phyloP scores from a whole-genome alignment of 2,113 vertebrate species.

The Ciconia boyciana region DNA sequence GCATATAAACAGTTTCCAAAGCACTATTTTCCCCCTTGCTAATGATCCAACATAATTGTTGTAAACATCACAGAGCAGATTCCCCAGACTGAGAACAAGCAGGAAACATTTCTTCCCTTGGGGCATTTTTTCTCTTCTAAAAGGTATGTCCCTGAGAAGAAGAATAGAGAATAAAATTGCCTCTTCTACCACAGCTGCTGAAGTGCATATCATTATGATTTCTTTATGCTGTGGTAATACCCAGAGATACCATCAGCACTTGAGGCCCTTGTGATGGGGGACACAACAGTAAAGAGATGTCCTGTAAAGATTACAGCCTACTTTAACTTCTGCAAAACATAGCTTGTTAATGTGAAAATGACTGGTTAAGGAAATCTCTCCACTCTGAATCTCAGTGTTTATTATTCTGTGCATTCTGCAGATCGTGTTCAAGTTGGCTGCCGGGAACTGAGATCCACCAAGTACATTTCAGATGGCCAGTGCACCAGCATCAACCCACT shows the following conservation, averaged over 20 bases:
- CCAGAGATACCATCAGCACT: not conserved
- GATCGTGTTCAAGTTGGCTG: conserved; percentile 89
- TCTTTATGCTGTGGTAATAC: conserved; percentile 25
- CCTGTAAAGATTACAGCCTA: not conserved
- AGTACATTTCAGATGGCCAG: conserved; percentile 95
- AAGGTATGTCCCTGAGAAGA: conserved; percentile 43
- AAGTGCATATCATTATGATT: not conserved
- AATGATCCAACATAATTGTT: not conserved
- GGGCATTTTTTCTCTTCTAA: conserved; percentile 38
- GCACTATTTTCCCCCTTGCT: not conserved
- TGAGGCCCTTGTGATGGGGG: not conserved
- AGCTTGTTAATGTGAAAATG: not conserved
- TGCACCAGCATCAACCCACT: conserved; percentile 92
- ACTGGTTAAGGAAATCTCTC: not conserved
- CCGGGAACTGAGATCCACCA: conserved; percentile 90
- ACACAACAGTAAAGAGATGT: conserved; percentile 28
- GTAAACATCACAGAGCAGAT: conserved; percentile 37
- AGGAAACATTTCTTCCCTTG: conserved; percentile 47
- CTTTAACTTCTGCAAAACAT: not conserved
- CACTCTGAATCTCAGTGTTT: not conserved
- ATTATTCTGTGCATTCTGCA: conserved; percentile 38
- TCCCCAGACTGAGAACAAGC: conserved; percentile 27
- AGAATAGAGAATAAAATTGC: conserved; percentile 20
- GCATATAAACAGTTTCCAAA: not conserved
- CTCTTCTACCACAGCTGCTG: conserved; percentile 13